These are phyloP conservation scores for Artemia franciscana DNA, from an alignment of 1,140 invertebrate genomes.

Conservation along the genomic window DNA sequence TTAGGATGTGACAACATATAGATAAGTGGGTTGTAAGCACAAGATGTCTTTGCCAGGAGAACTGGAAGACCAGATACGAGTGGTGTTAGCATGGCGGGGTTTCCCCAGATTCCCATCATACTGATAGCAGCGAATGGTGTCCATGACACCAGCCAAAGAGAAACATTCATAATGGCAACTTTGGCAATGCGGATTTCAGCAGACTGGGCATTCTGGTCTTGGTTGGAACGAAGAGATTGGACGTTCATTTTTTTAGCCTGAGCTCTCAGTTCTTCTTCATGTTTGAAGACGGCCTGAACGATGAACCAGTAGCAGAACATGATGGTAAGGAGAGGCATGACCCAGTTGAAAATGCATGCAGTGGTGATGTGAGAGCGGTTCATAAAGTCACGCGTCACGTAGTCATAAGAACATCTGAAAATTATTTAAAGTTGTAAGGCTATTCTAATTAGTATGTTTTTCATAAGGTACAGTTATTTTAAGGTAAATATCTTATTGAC, in stretches of 20 bases:
- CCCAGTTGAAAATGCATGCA: constrained; percentile 13
- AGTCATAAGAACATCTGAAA: constrained; percentile 27
- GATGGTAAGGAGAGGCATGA: constrained; percentile 19
- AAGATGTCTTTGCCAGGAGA: not conserved
- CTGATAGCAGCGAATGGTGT: constrained; percentile 18
- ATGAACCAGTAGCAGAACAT: constrained; percentile 21
- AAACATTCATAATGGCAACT: constrained; percentile 24
- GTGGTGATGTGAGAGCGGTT: constrained; percentile 10
- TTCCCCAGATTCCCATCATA: constrained; percentile 19
- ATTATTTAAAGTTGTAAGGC: no score
- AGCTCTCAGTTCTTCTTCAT: constrained; percentile 21
- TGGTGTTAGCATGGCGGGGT: constrained; percentile 16
- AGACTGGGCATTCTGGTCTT: constrained; percentile 28
- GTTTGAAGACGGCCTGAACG: constrained; percentile 20
- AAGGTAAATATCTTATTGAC: no score
- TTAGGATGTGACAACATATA: constrained; percentile 68
- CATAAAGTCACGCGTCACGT: not conserved
- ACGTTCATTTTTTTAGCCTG: constrained; percentile 19
- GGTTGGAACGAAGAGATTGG: constrained; percentile 14
- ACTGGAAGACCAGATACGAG: constrained; percentile 9
- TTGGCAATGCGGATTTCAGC: constrained; percentile 63
- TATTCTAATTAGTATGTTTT: no score
- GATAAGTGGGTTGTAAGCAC: not conserved
- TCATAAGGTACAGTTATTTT: no score
- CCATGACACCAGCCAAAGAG: constrained; percentile 20